A percentile compares a stretch with the other conserved stretches of the same genome.
Conservation (phyloP, 1,140 invertebrate genomes). For the Dinoponera quadriceps region DNA sequence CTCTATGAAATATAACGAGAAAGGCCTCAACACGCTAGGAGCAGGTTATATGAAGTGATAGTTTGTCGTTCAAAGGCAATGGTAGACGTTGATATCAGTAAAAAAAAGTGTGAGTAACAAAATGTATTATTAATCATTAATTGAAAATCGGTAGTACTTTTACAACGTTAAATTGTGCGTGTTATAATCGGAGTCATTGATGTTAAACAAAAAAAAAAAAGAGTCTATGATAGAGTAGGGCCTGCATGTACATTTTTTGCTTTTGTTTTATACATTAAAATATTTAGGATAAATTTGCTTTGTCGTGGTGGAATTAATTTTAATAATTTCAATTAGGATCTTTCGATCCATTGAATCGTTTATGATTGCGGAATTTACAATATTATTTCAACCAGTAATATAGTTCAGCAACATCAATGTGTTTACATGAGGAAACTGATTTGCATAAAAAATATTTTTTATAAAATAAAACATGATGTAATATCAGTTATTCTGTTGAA, state of each 20-base stretch:
- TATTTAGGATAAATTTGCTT: conserved; percentile 28
- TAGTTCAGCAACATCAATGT: conserved; percentile 4
- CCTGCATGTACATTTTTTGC: conserved; percentile 62
- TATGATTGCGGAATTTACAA: neutral
- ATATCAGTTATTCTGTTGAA: conserved; percentile 22
- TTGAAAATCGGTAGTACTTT: conserved; percentile 39
- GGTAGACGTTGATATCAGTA: conserved; percentile 46
- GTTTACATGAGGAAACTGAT: conserved; percentile 1
- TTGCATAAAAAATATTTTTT: conserved; percentile 19
- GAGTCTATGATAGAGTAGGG: conserved; percentile 63
- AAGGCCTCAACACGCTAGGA: conserved; percentile 69
- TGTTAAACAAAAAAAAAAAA: conserved; percentile 64
- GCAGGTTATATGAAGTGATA: conserved; percentile 68
- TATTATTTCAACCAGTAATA: conserved; percentile 4
- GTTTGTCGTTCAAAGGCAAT: conserved; percentile 57
- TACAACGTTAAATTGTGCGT: conserved; percentile 63
- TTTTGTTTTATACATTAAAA: conserved; percentile 66
- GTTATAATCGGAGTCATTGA: conserved; percentile 71
- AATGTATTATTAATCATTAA: conserved; percentile 58
- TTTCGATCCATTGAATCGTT: neutral
- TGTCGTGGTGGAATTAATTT: conserved; percentile 31
- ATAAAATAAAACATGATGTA: conserved; percentile 2
- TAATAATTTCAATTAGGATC: conserved; percentile 29
- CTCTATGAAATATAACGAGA: conserved; percentile 56
- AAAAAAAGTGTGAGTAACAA: conserved; percentile 30